Percentiles rank a stretch among this genome's conserved stretches.
phyloP scores from a whole-genome alignment of 1,140 invertebrate genomes.

The Berghia stephanieae region DNA sequence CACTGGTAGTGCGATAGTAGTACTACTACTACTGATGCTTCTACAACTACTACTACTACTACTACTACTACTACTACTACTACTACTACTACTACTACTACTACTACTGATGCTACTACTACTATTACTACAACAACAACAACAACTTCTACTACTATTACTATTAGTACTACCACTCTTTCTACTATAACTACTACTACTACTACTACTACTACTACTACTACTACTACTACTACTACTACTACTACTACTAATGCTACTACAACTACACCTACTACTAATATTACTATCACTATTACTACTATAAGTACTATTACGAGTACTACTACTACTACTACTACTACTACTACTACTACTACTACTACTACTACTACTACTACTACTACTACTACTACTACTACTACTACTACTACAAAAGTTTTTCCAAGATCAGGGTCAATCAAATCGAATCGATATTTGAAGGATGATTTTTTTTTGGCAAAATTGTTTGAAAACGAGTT shows the following conservation, averaged over 20 bases:
- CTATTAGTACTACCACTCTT: constrained; percentile 15
- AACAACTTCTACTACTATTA: constrained; percentile 16
- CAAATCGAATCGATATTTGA: too few species aligned
- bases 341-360: constrained; percentile 23
- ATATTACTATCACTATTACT: constrained; percentile 12
- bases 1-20: too few species aligned
- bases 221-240: constrained; percentile 14
- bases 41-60: constrained; percentile 11
- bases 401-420: constrained; percentile 18
- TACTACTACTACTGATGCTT: constrained; percentile 7
- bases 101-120: constrained; percentile 21
- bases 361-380: constrained; percentile 21
- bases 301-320: constrained; percentile 8
- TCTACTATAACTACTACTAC: constrained; percentile 6
- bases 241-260: constrained; percentile 2
- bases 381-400: constrained; percentile 29
- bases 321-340: constrained; percentile 18
- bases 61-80: constrained; percentile 25
- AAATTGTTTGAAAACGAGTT: too few species aligned
- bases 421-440: too few species aligned
- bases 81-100: constrained; percentile 21
- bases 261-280: constrained; percentile 14
- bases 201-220: constrained; percentile 22
- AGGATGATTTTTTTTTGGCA: too few species aligned
- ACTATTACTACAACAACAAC: constrained; percentile 17